A percentile compares a stretch with the other conserved stretches of the same genome.
phyloP scores from a whole-genome alignment of 1,140 invertebrate species.

The Planococcus citri region DNA sequence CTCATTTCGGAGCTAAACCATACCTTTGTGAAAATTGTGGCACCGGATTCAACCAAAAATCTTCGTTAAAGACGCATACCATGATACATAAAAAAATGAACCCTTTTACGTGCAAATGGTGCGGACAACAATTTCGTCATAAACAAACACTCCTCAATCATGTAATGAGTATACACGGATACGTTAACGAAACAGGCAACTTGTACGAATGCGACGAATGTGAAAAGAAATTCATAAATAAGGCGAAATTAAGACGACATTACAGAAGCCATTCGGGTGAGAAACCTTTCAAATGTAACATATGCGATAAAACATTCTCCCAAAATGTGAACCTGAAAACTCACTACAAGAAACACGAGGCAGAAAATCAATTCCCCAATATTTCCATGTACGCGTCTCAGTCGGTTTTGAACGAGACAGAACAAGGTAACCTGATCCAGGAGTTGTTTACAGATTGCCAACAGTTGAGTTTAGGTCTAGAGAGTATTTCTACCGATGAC shows the following conservation, averaged over 20 bases:
- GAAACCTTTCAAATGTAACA: slow-evolving; percentile 25
- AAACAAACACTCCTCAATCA: slow-evolving; percentile 29
- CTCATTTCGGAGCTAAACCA: slow-evolving; percentile 50
- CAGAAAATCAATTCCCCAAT: background rate
- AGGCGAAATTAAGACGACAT: background rate
- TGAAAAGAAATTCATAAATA: slow-evolving; percentile 15
- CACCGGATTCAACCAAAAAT: slow-evolving; percentile 38
- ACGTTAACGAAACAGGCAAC: background rate
- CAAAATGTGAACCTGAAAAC: background rate
- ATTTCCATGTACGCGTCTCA: background rate
- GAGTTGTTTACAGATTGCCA: background rate
- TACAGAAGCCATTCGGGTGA: slow-evolving; percentile 24
- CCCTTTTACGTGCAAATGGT: slow-evolving; percentile 38
- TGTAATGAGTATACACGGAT: slow-evolving; percentile 9
- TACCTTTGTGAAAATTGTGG: slow-evolving; percentile 45
- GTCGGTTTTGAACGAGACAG: background rate
- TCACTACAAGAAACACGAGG: background rate
- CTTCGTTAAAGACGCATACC: slow-evolving; percentile 38
- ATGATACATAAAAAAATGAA: slow-evolving; percentile 41
- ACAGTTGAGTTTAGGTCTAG: background rate
- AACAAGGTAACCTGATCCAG: background rate
- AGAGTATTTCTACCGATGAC: background rate
- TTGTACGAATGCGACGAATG: slow-evolving; percentile 11
- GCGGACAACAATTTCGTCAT: slow-evolving; percentile 37
- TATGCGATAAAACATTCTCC: slow-evolving; percentile 25